Base-by-base conservation (phyloP, 1,140 invertebrate species). In the Saccostrea echinata region DNA sequence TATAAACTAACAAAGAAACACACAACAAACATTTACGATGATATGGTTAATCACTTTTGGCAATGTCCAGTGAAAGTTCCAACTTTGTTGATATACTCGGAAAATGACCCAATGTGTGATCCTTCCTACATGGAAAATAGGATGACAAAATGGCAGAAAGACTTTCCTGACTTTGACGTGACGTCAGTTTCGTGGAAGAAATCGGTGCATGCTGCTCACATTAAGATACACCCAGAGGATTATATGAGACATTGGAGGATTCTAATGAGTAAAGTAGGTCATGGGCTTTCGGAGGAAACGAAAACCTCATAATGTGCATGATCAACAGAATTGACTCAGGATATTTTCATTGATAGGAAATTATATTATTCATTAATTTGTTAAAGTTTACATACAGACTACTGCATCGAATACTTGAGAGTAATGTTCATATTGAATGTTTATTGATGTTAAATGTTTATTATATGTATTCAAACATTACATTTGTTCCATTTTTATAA, bases 51-150 rank as follows among this genome's bases (percentile, higher is more conserved):
- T 12, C 81, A 85, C 61, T 91, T 92, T 64, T 90, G 86, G 80
- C 68, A 87, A 9, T 24, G 89, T 24, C 90, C 90, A 12, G 53
- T 90, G 3, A 13, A 24, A 3, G 89, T 90, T 4, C 91, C 91
- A 21, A 90, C 91, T 0, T 35, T 90, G 30, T 24, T 91, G 1
- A 89, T 91, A 35, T 91, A 88, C 35, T 88, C 89, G 6, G 24
- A 87, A 18, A 84, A 90, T 43, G 91, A 92, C 61, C 91, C 91
- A 1, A 90, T 92, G 89, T 91, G 91, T 71, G 55, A 91, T 57
- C 61, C 71, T 1, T 16, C 18, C 1, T 57, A 80, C 33, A 86
- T 92, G 84, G 81, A 89, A 21, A 30, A 57, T 3, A 90, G 90
- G 89, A 51, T 90, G 24, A 27, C 13, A 8, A 64, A 82, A 24